Conservation (phyloP, 2,888 invertebrate species). For the Ptychoptera contaminata region DNA sequence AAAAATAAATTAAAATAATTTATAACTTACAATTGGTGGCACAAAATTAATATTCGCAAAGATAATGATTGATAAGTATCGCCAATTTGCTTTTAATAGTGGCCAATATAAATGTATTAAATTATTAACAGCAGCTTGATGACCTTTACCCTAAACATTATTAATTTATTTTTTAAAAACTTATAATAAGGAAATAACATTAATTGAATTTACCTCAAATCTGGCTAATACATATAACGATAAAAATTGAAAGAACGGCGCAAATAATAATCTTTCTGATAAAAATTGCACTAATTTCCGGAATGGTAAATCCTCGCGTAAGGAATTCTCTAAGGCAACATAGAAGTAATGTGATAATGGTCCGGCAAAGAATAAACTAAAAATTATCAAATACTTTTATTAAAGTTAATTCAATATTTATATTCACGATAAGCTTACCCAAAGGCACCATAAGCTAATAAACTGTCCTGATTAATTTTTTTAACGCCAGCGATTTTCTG, state of each 20-base stretch:
- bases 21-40: slow-evolving; percentile 63
- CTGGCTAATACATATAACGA: slow-evolving; percentile 56
- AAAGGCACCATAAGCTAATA: slow-evolving; percentile 58
- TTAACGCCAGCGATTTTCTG: slow-evolving; percentile 53
- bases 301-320: slow-evolving; percentile 40
- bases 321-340: slow-evolving; percentile 40
- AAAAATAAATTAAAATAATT: too few relatives aligned
- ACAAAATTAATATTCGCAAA: slow-evolving; percentile 57
- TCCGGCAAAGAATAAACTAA: slow-evolving; percentile 62
- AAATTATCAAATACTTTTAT: too few relatives aligned
- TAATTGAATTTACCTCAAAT: slow-evolving; percentile 39
- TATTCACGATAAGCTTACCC: slow-evolving; percentile 37
- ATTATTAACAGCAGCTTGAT: slow-evolving; percentile 44
- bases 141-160: slow-evolving; percentile 47
- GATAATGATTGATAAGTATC: slow-evolving; percentile 58
- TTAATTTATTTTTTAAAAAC: neutral
- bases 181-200: slow-evolving; percentile 4
- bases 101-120: slow-evolving; percentile 46
- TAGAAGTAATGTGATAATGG: slow-evolving; percentile 67
- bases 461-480: slow-evolving; percentile 44
- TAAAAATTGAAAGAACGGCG: slow-evolving; percentile 55
- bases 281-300: slow-evolving; percentile 42
- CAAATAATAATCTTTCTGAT: slow-evolving; percentile 54
- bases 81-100: slow-evolving; percentile 56
- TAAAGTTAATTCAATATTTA: slow-evolving; percentile 3